Base-by-base conservation (phyloP, 1,140 invertebrate genomes). In the Oncopodura yosiiana region DNA sequence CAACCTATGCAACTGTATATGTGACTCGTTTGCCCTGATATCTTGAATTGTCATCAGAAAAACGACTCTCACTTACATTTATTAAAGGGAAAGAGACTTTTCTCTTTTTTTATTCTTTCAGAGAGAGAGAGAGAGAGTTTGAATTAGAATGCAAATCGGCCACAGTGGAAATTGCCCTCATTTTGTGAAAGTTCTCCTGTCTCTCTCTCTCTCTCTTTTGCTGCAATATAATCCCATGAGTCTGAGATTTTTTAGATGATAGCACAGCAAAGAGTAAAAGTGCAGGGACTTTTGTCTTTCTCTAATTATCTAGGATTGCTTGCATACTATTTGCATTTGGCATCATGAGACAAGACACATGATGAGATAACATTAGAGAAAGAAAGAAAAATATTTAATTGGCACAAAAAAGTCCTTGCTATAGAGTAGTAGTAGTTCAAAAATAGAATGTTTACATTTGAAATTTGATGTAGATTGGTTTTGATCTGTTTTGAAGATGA, bases 131-230 rank as follows among this genome's bases (percentile, higher is more conserved):
- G 36, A 3, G 41, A 3, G 5, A 23, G 5, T 3, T 52, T 9
- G 27, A 58, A 58, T 58, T 58, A 52, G 56, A 58, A 58, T 58
- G 49, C 26, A 52, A 58, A 58, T 58, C 34, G 46, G 14, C 49
- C n/a, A 18, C 8, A 38, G 18, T 30, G 16, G 49, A 58, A 58
- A 52, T 58, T 51, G 34, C 39, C 39, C 54, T 39, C 32, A 21
- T 39, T 30, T 24, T 43, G 29, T n/a, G n/a, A n/a, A n/a, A n/a
- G n/a, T n/a, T n/a, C n/a, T n/a, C n/a, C n/a, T n/a, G n/a, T n/a
- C n/a, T n/a, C n/a, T n/a, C n/a, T n/a, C n/a, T n/a, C n/a, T n/a
- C n/a, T n/a, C n/a, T n/a, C n/a, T n/a, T n/a, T n/a, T n/a, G n/a
- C n/a, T n/a, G n/a, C n/a, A n/a, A n/a, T n/a, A n/a, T n/a, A n/a